phyloP scores from a whole-genome alignment of 2,113 vertebrate genomes.

The Procapra przewalskii region DNA sequence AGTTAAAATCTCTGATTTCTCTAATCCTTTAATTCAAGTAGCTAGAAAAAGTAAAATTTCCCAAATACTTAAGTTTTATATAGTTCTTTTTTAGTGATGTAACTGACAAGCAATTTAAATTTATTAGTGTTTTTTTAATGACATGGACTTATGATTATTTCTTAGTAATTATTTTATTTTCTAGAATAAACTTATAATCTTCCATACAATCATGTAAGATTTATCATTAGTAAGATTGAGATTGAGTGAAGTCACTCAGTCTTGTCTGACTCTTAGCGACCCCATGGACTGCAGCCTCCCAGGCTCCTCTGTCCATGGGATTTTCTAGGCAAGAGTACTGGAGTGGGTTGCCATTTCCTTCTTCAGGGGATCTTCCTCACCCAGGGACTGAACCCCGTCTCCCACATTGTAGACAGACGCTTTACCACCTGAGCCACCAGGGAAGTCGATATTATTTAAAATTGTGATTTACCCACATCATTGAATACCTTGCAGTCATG shows the following conservation, averaged over 20 bases:
- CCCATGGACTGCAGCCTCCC: too few relatives aligned
- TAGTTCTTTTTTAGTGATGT: not conserved
- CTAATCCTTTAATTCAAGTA: not conserved
- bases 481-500: not conserved
- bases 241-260: too few relatives aligned
- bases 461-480: not conserved
- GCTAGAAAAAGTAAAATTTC: not conserved
- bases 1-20: not conserved
- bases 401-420: too few relatives aligned
- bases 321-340: too few relatives aligned
- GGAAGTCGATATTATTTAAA: not conserved
- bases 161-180: conserved; percentile 2
- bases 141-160: not conserved
- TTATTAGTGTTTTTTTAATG: not conserved
- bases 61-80: not conserved
- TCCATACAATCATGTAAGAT: not conserved
- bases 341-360: too few relatives aligned
- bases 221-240: not conserved
- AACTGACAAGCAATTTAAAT: conserved; percentile 2
- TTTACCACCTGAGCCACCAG: too few relatives aligned
- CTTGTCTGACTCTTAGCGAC: fast-evolving
- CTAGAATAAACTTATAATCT: not conserved
- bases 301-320: too few relatives aligned
- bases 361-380: too few relatives aligned
- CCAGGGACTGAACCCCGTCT: too few relatives aligned